phyloP scores from a whole-genome alignment of 2,113 vertebrate genomes.

The Phalacrocorax pelagicus region DNA sequence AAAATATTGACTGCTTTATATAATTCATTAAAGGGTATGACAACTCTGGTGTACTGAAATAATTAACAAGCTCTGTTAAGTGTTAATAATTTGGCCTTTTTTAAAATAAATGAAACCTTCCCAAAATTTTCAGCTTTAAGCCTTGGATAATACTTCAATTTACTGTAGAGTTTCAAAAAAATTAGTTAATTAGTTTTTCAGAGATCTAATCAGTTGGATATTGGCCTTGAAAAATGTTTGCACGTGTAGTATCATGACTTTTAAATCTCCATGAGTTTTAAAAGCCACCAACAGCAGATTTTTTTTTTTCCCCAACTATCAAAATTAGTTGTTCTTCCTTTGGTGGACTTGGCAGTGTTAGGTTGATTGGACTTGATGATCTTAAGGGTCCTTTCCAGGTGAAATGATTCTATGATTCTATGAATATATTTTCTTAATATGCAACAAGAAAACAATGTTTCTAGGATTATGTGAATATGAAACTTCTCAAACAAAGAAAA shows the following conservation, averaged over 20 bases:
- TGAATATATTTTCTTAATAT: background rate
- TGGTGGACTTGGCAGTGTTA: background rate
- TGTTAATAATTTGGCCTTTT: background rate
- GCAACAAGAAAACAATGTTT: background rate
- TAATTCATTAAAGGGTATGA: background rate
- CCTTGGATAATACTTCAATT: constrained; percentile 22
- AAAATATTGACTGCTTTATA: background rate
- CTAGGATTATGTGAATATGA: background rate
- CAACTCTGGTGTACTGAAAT: background rate
- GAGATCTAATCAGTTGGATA: constrained; percentile 31
- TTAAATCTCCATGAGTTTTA: background rate
- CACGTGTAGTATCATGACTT: background rate
- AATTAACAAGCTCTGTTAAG: background rate
- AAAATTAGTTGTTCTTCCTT: background rate
- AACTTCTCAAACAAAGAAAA: background rate
- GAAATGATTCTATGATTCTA: background rate
- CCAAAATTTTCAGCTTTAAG: constrained; percentile 18
- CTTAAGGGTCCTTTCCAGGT: background rate
- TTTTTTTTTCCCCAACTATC: background rate
- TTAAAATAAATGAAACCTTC: background rate
- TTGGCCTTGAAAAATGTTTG: constrained; percentile 33
- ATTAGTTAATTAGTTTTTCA: constrained; percentile 46
- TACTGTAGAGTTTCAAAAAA: constrained; percentile 34
- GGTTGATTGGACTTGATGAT: background rate
- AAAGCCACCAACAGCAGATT: background rate